Evolutionary conservation across 2,113 vertebrate species (phyloP).

Genomic region (Lonchura striata): DNA sequence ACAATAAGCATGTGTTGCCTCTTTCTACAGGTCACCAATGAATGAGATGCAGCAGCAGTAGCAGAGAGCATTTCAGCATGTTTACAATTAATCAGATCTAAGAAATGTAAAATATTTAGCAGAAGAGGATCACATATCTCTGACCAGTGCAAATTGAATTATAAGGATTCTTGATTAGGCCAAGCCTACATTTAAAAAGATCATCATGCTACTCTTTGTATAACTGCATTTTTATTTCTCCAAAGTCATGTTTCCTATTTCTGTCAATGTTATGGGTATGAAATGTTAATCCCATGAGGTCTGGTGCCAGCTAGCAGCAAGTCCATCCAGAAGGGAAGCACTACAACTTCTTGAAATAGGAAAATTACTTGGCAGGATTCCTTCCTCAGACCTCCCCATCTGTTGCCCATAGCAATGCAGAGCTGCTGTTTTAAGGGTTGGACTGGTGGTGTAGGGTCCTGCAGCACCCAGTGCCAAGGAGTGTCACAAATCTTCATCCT

Average conservation of each 20-base stretch:
- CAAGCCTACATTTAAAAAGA: neutral
- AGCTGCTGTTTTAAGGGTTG: neutral
- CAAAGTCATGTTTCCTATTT: neutral
- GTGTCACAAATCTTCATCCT: neutral
- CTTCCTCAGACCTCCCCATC: neutral
- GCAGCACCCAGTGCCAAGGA: too few species aligned
- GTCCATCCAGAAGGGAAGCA: neutral
- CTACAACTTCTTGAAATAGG: neutral
- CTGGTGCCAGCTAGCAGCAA: neutral
- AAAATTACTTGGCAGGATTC: neutral
- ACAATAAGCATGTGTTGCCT: constrained; percentile 43
- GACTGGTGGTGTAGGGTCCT: too few species aligned
- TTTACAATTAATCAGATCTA: neutral
- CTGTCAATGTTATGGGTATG: neutral
- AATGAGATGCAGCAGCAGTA: neutral
- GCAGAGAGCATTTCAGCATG: neutral
- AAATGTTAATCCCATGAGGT: neutral
- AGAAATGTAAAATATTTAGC: neutral
- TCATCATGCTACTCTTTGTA: neutral
- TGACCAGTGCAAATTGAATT: neutral
- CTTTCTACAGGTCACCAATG: constrained; percentile 4
- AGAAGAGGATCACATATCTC: neutral
- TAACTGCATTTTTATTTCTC: neutral
- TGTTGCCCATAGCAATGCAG: neutral
- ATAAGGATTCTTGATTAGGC: neutral